Percentiles rank a stretch among this genome's conserved stretches.
Evolutionary conservation across 2,888 invertebrate species (phyloP).

Genomic region (Encarsia formosa): DNA sequence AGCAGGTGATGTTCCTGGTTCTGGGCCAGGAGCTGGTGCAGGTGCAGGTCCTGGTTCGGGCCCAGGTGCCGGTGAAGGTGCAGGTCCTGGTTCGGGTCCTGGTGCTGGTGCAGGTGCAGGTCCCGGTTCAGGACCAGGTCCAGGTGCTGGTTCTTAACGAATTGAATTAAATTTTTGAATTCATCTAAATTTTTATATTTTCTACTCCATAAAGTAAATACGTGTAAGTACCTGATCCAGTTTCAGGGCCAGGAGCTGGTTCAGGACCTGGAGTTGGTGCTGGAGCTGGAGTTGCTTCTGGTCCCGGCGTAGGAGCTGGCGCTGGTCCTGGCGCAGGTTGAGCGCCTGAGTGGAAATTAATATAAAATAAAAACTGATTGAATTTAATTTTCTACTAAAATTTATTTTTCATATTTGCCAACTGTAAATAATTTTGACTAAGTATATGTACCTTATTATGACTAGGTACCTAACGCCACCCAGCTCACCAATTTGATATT

Average conservation of each 20-base stretch:
- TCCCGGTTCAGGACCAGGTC: conserved; percentile 13
- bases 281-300: conserved; percentile 22
- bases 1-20: conserved; percentile 10
- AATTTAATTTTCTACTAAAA: no score
- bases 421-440: no score
- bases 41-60: conserved; percentile 14
- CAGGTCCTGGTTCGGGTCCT: conserved; percentile 26
- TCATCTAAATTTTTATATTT: not conserved
- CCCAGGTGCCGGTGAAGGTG: conserved; percentile 8
- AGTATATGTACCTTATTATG: no score
- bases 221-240: conserved; percentile 17
- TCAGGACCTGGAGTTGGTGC: conserved; percentile 25
- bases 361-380: no score
- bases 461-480: no score
- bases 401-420: no score
- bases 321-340: conserved; percentile 13
- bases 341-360: conserved; percentile 9
- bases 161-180: not conserved
- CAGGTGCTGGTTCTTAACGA: not conserved
- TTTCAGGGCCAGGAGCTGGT: conserved; percentile 18
- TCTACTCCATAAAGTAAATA: no score
- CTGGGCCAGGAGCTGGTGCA: conserved; percentile 1
- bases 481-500: no score
- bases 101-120: conserved; percentile 26
- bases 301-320: conserved; percentile 12